Evolutionary conservation across 2,797 vertebrate genomes (phyloP), one percentile per base, ranked within the genome.

Genomic region (Coilia nasus): DNA sequence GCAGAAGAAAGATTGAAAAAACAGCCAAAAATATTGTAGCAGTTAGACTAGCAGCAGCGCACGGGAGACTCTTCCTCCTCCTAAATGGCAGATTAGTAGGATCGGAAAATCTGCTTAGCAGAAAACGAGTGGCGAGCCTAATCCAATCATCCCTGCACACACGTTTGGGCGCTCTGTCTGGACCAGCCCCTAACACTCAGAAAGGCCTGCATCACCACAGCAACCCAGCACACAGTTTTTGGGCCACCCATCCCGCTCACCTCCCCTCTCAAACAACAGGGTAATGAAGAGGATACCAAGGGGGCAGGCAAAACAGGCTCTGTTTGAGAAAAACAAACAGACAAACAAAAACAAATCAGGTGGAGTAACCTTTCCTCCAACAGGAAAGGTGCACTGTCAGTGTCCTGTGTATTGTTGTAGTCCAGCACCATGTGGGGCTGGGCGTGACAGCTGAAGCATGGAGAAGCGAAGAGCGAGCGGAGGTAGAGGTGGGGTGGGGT

Each of bases 31-130:
- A 60, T 19, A 19, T 82, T 71, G 17, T 59, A 81, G 28, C 28
- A 84, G 60, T 54, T 44, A 56, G 25, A 81, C 50, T 78, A 44
- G 4, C 71, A 15, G 19, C 35, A 6, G 35, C 44, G 35, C 71
- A 54, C 31, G 46, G 81, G 71, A 71, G 71, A 57, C 15, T 85
- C 78, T 78, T 78, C 41, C 14, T 28, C 11, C 67, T 84, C 85
- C 71, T 78, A 82, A 82, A 85, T 19, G 82, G 71, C 59, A 87
- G 86, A 87, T 86, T 84, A 87, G 85, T 85, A 50, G 82, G 84
- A 88, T 86, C 81, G 88, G 88, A 81, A 89, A 89, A 88, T 91
- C 85, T 87, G 59, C 81, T 87, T 85, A 85, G 88, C 78, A 44
- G 84, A 84, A 85, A 87, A 57, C 25, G 86, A 35, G 56, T 44